Evolutionary conservation across 2,888 invertebrate genomes (phyloP), one percentile per base, ranked within the genome.

Genomic region (Microdon myrmicae): DNA sequence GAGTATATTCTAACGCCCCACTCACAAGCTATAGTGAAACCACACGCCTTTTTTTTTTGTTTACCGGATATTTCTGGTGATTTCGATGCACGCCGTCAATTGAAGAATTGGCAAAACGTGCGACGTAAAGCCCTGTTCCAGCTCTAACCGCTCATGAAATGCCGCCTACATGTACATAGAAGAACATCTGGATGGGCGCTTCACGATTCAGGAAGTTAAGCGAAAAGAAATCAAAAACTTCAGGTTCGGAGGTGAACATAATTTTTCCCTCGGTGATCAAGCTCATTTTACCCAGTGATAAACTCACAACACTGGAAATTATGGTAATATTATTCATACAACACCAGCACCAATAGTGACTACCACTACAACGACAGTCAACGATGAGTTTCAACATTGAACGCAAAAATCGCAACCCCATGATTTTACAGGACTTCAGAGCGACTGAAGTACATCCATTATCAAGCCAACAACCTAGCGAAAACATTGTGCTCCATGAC

Each of bases 131-230:
- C 74, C 82, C 83, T 0, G 58, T 74, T 1, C 71, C 76, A 4
- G 71, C 73, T 1, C 73, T 76, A 2, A 86, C 86, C 47, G 76
- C 85, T 26, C 83, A 34, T 92, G 92, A 78, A 91, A 92, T 74
- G 91, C 92, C 0, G 92, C 92, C 0, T 92, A 92, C 71, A 92
- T 93, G 0, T 88, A 92, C 31, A 80, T 93, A 7, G 92, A 92
- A 77, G 92, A 93, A 74, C 92, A 92, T 74, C 85, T 89, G 3
- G 92, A 92, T 71, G 92, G 92, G 4, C 89, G 89, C 14, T 90
- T 90, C 68, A 92, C 92, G 79, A 91, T 92, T 0, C 90, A 92
- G 75, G 91, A 91, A 1, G 87, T 92, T 1, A 89, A 90, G 86
- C 1, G 83, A 87, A 39, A 87, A 86, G 69, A 85, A 86, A 73